These are phyloP conservation scores for Metopolophium dirhodum DNA, from an alignment of 1,140 invertebrate genomes.

Conservation along the genomic window DNA sequence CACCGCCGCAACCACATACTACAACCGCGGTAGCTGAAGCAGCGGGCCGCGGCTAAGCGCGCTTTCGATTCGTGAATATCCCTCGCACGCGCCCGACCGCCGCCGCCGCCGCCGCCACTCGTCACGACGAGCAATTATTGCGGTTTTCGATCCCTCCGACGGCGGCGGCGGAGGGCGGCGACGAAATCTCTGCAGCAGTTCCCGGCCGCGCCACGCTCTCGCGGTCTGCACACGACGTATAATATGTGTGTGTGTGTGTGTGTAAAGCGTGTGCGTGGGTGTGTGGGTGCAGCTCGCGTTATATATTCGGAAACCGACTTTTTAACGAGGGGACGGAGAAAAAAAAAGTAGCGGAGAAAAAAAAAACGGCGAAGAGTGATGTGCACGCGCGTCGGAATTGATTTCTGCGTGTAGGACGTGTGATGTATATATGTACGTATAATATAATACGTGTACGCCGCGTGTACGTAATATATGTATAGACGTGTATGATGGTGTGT, in stretches of 20 bases:
- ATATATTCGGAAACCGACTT: conserved; percentile 21
- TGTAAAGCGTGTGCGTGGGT: background rate
- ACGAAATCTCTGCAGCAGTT: background rate
- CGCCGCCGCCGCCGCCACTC: background rate
- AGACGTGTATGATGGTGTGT: too few species aligned
- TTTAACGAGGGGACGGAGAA: background rate
- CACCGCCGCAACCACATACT: background rate
- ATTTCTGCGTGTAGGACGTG: background rate
- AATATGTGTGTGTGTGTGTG: background rate
- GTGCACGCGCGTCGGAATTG: background rate
- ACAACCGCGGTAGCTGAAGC: background rate
- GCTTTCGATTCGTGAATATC: conserved; percentile 23
- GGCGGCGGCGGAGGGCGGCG: background rate
- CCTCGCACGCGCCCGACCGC: conserved; percentile 2
- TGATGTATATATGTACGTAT: background rate
- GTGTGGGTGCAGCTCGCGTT: background rate
- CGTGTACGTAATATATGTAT: too few species aligned
- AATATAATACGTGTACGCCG: too few species aligned
- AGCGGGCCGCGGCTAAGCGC: background rate
- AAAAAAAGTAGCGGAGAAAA: background rate
- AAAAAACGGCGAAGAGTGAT: background rate
- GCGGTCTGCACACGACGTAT: background rate
- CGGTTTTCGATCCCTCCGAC: conserved; percentile 40
- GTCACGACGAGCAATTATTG: conserved; percentile 16
- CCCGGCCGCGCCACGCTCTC: background rate